Base-by-base conservation (phyloP, 2,797 vertebrate genomes). In the Yasuhikotakia modesta region DNA sequence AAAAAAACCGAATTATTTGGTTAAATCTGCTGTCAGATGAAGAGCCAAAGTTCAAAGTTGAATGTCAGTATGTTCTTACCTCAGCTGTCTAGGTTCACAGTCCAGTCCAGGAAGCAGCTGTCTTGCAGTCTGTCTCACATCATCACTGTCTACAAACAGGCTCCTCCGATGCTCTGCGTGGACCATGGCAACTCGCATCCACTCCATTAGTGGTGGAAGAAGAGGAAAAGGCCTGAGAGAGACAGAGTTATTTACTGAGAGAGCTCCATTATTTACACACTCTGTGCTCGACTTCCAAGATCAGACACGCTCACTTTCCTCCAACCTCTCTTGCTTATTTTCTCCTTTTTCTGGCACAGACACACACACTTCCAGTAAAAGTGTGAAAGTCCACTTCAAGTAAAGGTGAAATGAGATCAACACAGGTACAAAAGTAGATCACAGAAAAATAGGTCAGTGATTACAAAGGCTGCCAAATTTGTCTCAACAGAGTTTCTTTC, bases 161-260 rank as follows among this genome's bases (percentile, higher is more conserved):
- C 96, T 96, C 80, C 94, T 93, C n/a, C 96, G 95, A 87, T 98
- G 96, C 78, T 98, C 95, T 0, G 96, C 94, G 0, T 96, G 96
- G 1, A 96, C 95, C 89, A 95, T 92, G 13, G 95, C 94, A 27
- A 97, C 93, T 0, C 95, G 86, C 93, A 98, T 96, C 97, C 97
- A 98, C 86, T 98, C 96, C 94, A 96, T 94, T 83, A 98, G 93
- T 0, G 96, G 96, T 0, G 95, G 96, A 70, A 96, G 94, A 70
- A 97, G 91, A 91, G 96, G 90, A 90, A 96, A 96, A 1, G 95
- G 95, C 84, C 97, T 98, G 30, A 39, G 43, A 58, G 57, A 72
- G 27, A 16, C 0, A 70, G 3, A 2, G 4, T 30, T 57, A 22
- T 57, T 57, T 5, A 2, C 22, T 52, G 16, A 58, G 3, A 65